Evolutionary conservation across 1,140 invertebrate species (phyloP), one percentile per base, ranked within the genome.

Genomic region (Drosophila equinoxialis): DNA sequence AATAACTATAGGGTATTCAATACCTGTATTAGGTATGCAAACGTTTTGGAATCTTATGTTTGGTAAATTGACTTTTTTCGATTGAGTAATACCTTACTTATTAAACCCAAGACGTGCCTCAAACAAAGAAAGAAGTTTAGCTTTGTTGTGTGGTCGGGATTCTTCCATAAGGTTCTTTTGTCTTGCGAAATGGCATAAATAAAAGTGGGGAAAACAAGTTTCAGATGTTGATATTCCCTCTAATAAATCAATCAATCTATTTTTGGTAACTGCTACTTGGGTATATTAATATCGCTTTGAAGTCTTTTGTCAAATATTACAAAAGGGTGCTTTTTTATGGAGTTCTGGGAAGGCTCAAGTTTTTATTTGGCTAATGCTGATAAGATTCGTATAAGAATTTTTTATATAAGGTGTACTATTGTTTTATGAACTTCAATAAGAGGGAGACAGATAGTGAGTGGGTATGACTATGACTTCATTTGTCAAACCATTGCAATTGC

Each of bases 11-110:
- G 45, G 45, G 45, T 51, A 51, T 51, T 23, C 8, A 11, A 20
- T 51, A 51, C 45, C 45, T 51, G 45, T 51, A 51, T 51, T 23
- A 23, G 45, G 45, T 51, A 59, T 59, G 57, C 57, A 59, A 59
- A 59, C 57, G 33, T 33, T 33, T 59, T 7, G 57, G 57, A 59
- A 59, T 59, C 57, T 59, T 33, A 23, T 51, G 45, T 2, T 51
- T 51, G 20, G 17, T 51, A 2, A 51, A n/a, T 23, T 51, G 7
- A 51, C n/a, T 37, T 37, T 17, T 37, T 59, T 33, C 57, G 26
- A 59, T 59, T 59, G 57, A 59, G 57, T 37, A 59, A 59, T 59
- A 17, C 30, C 17, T 23, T 30, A 30, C 17, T 33, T 33, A 14
- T 59, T 33, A 30, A 37, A 17, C n/a, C 35, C 11, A 37, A 59